phyloP scores from a whole-genome alignment of 2,888 invertebrate species.

The Microctonus brassicae region DNA sequence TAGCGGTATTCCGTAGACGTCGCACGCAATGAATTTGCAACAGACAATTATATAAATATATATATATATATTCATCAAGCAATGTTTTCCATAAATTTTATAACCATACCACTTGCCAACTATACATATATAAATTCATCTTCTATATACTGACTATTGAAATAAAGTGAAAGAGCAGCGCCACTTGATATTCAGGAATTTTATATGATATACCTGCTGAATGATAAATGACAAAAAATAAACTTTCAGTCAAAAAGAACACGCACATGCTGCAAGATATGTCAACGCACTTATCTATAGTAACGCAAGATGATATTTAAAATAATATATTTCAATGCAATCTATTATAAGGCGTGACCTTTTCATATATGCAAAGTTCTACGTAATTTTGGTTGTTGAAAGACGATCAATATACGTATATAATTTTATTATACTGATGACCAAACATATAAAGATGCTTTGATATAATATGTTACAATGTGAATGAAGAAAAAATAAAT shows the following conservation, averaged over 20 bases:
- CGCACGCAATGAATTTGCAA: constrained; percentile 14
- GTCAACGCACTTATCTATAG: not conserved
- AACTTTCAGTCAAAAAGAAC: not conserved
- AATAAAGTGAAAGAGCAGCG: constrained; percentile 39
- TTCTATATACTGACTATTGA: not conserved
- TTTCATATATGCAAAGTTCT: constrained; percentile 24
- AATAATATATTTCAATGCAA: not conserved
- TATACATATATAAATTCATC: not conserved
- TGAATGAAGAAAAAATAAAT: not conserved
- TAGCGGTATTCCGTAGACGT: constrained; percentile 37
- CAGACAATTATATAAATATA: not conserved
- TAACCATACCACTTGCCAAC: not conserved
- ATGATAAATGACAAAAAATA: not conserved
- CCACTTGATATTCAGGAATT: constrained; percentile 47
- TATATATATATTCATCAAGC: not conserved
- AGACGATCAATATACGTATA: not conserved
- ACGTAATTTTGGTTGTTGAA: constrained; percentile 21
- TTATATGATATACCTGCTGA: constrained; percentile 25
- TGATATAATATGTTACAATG: not conserved
- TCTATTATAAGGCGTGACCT: constrained; percentile 24
- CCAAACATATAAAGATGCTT: not conserved
- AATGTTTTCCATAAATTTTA: constrained; percentile 4
- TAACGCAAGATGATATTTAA: not conserved
- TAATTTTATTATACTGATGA: not conserved
- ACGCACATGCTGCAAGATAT: not conserved